Conservation (phyloP, 2,888 invertebrate genomes). For the Conchocele bisecta region DNA sequence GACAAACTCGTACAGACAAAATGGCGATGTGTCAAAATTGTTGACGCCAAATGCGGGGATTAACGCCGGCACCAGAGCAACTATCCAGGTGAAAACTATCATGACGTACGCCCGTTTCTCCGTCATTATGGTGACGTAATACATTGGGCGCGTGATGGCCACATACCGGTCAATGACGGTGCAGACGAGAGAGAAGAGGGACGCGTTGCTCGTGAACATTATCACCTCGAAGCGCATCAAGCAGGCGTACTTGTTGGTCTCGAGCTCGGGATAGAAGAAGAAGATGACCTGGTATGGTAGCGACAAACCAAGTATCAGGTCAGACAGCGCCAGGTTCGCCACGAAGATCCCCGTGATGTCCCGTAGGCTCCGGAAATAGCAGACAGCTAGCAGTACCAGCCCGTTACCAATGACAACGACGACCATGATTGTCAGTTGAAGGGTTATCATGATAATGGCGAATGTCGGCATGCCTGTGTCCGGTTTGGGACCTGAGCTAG, state of each 20-base stretch:
- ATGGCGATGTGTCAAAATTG: conserved; percentile 40
- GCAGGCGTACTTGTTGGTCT: conserved; percentile 53
- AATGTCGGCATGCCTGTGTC: too few relatives aligned
- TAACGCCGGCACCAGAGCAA: conserved; percentile 39
- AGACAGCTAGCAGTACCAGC: conserved; percentile 58
- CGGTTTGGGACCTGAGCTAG: too few relatives aligned
- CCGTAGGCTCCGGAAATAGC: conserved; percentile 51
- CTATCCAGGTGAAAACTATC: conserved; percentile 50
- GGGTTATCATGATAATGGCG: conserved; percentile 40
- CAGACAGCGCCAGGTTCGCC: conserved; percentile 66
- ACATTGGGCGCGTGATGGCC: conserved; percentile 57
- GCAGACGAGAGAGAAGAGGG: conserved; percentile 57
- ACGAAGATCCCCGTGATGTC: conserved; percentile 67
- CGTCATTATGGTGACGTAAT: conserved; percentile 79
- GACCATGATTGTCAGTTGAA: conserved; percentile 53
- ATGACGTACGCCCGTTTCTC: conserved; percentile 45
- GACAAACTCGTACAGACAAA: conserved; percentile 63
- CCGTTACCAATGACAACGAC: conserved; percentile 58
- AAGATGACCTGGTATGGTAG: conserved; percentile 63
- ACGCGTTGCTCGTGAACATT: conserved; percentile 57
- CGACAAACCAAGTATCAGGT: conserved; percentile 62
- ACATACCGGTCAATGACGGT: conserved; percentile 62
- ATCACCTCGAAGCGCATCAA: conserved; percentile 57
- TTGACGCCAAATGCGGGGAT: conserved; percentile 53
- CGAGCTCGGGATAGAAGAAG: conserved; percentile 53